Conservation (phyloP, 2,113 vertebrate species). For the Monarcha castaneiventris region DNA sequence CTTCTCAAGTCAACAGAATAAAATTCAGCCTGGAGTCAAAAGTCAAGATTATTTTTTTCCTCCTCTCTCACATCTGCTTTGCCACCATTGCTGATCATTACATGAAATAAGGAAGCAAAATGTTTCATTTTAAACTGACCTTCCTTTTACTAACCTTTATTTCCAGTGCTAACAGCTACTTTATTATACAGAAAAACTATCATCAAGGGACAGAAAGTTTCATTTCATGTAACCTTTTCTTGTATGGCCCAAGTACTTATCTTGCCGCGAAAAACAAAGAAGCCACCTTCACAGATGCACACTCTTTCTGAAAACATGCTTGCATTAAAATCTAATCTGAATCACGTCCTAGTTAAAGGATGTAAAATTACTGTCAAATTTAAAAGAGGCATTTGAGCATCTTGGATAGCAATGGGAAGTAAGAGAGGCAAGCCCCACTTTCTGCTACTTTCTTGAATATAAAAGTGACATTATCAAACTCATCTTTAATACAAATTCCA, state of each 20-base stretch:
- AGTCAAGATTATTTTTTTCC: background rate
- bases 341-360: background rate
- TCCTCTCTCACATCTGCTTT: background rate
- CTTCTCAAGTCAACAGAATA: background rate
- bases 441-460: background rate
- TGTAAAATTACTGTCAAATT: background rate
- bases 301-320: background rate
- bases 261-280: background rate
- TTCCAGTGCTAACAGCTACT: background rate
- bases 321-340: background rate
- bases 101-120: background rate
- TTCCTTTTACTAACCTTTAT: background rate
- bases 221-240: background rate
- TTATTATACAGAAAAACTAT: background rate
- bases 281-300: background rate
- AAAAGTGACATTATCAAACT: background rate
- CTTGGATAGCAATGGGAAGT: background rate
- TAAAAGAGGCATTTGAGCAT: background rate
- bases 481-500: background rate
- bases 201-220: background rate
- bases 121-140: background rate
- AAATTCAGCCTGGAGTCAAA: background rate
- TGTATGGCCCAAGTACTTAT: background rate
- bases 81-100: background rate
- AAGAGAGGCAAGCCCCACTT: background rate